Percentiles rank a stretch among this genome's conserved stretches.
These are phyloP conservation scores for Eleginops maclovinus DNA, from an alignment of 2,113 vertebrate species.

Conservation along the genomic window DNA sequence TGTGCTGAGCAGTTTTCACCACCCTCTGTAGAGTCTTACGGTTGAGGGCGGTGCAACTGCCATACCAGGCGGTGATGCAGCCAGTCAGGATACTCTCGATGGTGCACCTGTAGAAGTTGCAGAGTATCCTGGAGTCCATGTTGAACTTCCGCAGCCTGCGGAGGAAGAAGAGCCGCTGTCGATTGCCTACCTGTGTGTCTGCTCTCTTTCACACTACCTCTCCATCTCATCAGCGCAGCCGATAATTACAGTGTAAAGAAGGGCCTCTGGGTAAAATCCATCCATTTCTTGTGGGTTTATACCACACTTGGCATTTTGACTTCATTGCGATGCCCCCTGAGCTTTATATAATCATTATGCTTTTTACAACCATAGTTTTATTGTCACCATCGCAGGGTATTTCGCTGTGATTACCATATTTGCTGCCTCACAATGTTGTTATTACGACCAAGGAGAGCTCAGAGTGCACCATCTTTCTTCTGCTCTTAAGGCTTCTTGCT, in stretches of 20 bases:
- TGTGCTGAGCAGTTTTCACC: too few species aligned
- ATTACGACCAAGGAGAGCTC: constrained; percentile 48
- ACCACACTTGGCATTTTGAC: constrained; percentile 54
- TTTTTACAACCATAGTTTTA: constrained; percentile 50
- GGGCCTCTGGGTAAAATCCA: constrained; percentile 11
- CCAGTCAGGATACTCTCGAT: too few species aligned
- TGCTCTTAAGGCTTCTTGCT: constrained; percentile 13
- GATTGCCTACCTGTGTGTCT: background rate
- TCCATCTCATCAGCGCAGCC: background rate
- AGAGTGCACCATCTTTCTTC: constrained; percentile 2
- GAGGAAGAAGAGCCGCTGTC: too few species aligned
- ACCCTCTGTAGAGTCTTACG: too few species aligned
- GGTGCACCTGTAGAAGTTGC: too few species aligned
- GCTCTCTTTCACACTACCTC: background rate
- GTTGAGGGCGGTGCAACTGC: too few species aligned
- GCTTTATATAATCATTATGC: constrained; percentile 50
- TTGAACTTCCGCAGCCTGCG: too few species aligned
- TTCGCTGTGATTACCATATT: constrained; percentile 59
- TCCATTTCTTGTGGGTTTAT: constrained; percentile 46
- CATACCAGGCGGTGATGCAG: too few species aligned
- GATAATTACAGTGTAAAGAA: constrained; percentile 26
- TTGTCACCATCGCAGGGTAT: constrained; percentile 28
- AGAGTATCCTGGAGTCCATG: too few species aligned
- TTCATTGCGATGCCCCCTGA: constrained; percentile 28
- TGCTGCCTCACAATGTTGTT: constrained; percentile 46